Percentiles rank a stretch among this genome's conserved stretches.
Conservation (phyloP, 2,797 vertebrate species). For the Columba guinea region DNA sequence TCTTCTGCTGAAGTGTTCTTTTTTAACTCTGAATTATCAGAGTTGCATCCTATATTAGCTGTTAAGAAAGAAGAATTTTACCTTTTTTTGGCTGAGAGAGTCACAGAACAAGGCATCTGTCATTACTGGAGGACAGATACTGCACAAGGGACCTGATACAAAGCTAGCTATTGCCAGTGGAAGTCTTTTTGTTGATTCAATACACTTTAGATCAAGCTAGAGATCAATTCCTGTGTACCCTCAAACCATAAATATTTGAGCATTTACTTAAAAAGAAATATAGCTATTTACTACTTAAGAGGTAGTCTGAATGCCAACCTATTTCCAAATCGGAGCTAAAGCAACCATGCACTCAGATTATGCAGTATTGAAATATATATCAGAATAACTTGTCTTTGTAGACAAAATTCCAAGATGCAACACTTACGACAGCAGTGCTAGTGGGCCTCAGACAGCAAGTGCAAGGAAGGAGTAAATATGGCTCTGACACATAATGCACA, state of each 20-base stretch:
- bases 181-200: not conserved
- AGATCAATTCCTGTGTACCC: not conserved
- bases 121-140: not conserved
- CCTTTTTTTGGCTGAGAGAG: not conserved
- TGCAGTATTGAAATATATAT: not conserved
- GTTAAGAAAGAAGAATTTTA: not conserved
- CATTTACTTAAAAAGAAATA: not conserved
- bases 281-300: not conserved
- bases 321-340: not conserved
- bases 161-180: not conserved
- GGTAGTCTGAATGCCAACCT: not conserved
- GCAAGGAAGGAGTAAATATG: not conserved
- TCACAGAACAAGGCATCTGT: not conserved
- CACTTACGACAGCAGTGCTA: not conserved
- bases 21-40: not conserved
- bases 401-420: not conserved
- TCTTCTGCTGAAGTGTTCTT: not conserved
- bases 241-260: not conserved
- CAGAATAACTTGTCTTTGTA: not conserved
- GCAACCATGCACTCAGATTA: not conserved
- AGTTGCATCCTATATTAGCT: not conserved
- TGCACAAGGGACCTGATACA: not conserved
- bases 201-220: not conserved
- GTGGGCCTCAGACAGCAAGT: not conserved
- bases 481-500: not conserved